Base-by-base conservation (phyloP, 1,140 invertebrate genomes). In the Trialeurodes vaporariorum region DNA sequence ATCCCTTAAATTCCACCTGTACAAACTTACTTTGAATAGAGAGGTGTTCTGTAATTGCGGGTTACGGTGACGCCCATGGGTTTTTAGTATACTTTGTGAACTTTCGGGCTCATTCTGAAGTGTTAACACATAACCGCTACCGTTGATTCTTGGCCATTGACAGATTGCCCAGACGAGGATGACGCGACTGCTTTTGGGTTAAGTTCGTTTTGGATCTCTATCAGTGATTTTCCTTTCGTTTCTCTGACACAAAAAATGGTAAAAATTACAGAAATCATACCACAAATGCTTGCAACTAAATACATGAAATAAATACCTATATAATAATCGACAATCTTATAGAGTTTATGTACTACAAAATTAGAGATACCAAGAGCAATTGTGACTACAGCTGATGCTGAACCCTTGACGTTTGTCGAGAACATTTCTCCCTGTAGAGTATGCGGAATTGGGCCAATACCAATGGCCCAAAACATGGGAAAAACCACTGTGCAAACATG, bases 201-300 rank as follows among this genome's bases (percentile, higher is more conserved):
- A n/a, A n/a, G n/a, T n/a, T n/a, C n/a, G 64, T 84, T 80, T 72
- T 89, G 87, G 26, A 94, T 92, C 79, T 93, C 83, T 68, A 86
- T 81, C 40, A 92, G 82, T 61, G 83, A 85, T 78, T 90, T 87
- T 17, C 88, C 88, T 79, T 91, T 93, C 0, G 92, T 94, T 79
- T 94, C 91, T 59, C 73, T 69, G 11, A 73, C 66, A n/a, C 68
- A 67, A 12, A 69, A 67, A 34, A 69, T 25, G 22, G 68, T 49
- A 40, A 89, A 83, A 0, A 84, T 25, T 2, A 86, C 79, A 61
- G 87, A 89, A 74, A 84, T 84, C 0, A 81, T 17, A 49, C 68
- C 63, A 22, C 65, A 66, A 26, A 68, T 17, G 2, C 70, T 25
- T 63, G 72, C 75, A 24, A 71, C 61, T 40, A 68, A 70, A 60